These are phyloP conservation scores for Drosophila takahashii DNA, from an alignment of 1,140 invertebrate genomes.

Conservation along the genomic window DNA sequence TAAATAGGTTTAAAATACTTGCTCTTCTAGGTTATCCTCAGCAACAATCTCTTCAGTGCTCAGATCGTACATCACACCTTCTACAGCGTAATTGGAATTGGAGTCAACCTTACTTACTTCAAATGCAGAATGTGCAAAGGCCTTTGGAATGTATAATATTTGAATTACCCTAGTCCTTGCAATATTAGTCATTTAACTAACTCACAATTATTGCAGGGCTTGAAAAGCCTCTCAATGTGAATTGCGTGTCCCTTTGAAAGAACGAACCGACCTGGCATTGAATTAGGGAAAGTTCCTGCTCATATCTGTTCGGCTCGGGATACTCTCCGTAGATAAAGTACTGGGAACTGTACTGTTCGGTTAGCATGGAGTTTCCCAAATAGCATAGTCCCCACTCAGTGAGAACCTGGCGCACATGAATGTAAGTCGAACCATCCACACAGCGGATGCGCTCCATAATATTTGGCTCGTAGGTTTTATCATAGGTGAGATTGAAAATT, in stretches of 20 bases:
- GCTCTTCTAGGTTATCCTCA: conserved; percentile 62
- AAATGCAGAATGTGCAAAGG: conserved; percentile 86
- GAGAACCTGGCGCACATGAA: conserved; percentile 66
- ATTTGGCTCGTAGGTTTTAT: conserved; percentile 51
- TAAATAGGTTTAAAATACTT: background rate
- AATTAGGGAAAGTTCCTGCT: conserved; percentile 3
- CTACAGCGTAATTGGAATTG: conserved; percentile 69
- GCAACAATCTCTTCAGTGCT: conserved; percentile 65
- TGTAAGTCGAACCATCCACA: conserved; percentile 55
- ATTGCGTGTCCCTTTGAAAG: conserved; percentile 63
- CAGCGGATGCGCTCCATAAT: conserved; percentile 46
- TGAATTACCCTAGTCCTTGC: background rate
- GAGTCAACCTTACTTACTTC: conserved; percentile 87
- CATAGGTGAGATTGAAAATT: conserved; percentile 76
- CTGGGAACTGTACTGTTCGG: conserved; percentile 58
- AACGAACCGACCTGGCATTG: conserved; percentile 49
- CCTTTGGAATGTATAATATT: conserved; percentile 38
- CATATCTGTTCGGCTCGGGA: conserved; percentile 49
- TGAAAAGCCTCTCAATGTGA: conserved; percentile 44
- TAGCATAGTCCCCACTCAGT: conserved; percentile 83
- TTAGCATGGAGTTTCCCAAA: conserved; percentile 60
- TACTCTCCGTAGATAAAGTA: conserved; percentile 63
- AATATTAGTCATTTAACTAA: background rate
- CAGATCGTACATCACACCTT: conserved; percentile 61
- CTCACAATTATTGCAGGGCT: conserved; percentile 58